phyloP scores from a whole-genome alignment of 1,140 invertebrate species.

The Lordiphosa collinella region DNA sequence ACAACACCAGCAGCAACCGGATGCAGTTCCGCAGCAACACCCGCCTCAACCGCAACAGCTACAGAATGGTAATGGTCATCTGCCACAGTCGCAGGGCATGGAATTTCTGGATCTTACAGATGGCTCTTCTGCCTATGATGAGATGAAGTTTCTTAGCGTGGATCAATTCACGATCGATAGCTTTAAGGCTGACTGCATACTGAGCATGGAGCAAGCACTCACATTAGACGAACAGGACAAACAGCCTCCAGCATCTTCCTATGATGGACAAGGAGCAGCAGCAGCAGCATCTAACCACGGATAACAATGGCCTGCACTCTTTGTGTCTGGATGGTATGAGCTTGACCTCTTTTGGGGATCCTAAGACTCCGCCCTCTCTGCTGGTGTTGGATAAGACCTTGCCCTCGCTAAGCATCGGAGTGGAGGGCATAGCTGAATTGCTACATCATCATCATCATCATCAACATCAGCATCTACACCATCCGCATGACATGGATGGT shows the following conservation, averaged over 20 bases:
- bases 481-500: constrained; percentile 24
- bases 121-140: constrained; percentile 70
- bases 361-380: constrained; percentile 59
- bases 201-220: constrained; percentile 67
- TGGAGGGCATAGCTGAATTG: constrained; percentile 61
- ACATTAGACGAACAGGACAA: constrained; percentile 25
- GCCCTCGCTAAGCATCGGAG: constrained; percentile 61
- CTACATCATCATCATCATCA: constrained; percentile 51
- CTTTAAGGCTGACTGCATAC: constrained; percentile 77
- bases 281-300: constrained; percentile 2
- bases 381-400: constrained; percentile 67
- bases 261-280: constrained; percentile 20
- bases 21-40: constrained; percentile 13
- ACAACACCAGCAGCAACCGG: constrained; percentile 15
- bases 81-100: constrained; percentile 41
- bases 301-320: constrained; percentile 29
- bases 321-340: constrained; percentile 52
- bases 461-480: constrained; percentile 14
- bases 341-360: constrained; percentile 43
- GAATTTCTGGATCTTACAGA: constrained; percentile 55
- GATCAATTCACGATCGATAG: constrained; percentile 79
- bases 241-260: constrained; percentile 19
- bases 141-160: constrained; percentile 78
- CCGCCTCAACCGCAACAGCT: constrained; percentile 28
- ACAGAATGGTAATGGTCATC: neutral